These are phyloP conservation scores for Heterodera filipjevi DNA, from an alignment of 2,888 invertebrate genomes.

Conservation along the genomic window DNA sequence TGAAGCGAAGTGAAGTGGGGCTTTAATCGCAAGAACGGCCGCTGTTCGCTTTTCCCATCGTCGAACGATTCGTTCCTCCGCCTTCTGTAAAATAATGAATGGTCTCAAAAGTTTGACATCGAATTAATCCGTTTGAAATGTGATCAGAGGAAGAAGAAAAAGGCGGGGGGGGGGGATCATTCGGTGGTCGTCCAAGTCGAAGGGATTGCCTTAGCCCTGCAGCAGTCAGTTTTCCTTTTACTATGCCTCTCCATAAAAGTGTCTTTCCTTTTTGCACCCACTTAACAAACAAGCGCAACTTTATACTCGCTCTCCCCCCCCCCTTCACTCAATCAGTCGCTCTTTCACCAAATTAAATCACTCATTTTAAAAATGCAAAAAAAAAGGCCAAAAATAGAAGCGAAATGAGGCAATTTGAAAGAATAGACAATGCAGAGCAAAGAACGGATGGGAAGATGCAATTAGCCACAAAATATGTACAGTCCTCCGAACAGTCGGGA, in stretches of 20 bases:
- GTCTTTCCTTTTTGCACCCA: not conserved
- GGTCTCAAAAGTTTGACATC: not conserved
- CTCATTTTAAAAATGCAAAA: not conserved
- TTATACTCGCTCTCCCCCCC: not conserved
- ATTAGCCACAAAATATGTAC: too few relatives aligned
- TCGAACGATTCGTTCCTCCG: not conserved
- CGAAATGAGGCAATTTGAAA: not conserved
- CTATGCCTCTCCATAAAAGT: not conserved
- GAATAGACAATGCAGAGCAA: slow-evolving; percentile 3
- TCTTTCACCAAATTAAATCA: too few relatives aligned
- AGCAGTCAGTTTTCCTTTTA: not conserved
- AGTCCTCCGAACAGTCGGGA: too few relatives aligned
- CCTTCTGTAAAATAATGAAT: not conserved
- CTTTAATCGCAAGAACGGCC: not conserved
- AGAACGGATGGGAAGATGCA: not conserved
- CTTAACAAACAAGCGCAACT: not conserved
- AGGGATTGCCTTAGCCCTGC: not conserved
- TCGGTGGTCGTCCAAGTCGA: not conserved
- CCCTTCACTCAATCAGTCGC: not conserved
- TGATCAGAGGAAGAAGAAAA: not conserved
- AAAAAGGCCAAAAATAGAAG: not conserved
- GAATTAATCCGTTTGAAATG: not conserved
- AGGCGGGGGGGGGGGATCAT: not conserved
- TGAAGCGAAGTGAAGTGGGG: not conserved
- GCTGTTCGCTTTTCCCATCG: not conserved